Percentiles rank a stretch among this genome's conserved stretches.
These are phyloP conservation scores for Bos taurus DNA, from an alignment of 2,113 vertebrate species.

Conservation along the genomic window DNA sequence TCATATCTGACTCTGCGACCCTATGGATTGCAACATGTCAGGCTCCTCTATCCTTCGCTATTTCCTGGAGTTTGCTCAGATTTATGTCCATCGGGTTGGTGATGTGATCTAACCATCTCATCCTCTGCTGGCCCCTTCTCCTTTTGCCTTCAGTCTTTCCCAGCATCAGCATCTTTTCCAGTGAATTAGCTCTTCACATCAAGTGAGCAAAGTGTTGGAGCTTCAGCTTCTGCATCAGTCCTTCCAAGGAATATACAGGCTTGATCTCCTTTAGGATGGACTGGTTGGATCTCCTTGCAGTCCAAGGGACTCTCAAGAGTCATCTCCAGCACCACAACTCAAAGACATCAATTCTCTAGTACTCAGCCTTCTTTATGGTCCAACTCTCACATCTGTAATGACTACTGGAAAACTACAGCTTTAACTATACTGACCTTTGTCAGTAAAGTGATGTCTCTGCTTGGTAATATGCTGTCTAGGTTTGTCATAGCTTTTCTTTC, in stretches of 20 bases:
- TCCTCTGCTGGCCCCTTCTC: background rate
- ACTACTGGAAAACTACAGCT: background rate
- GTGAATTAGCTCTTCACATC: background rate
- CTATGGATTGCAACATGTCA: background rate
- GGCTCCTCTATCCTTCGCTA: background rate
- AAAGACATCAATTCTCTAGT: background rate
- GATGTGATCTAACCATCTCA: background rate
- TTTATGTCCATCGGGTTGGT: background rate
- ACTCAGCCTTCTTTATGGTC: background rate
- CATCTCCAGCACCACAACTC: background rate
- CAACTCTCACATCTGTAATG: background rate
- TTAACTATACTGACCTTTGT: background rate
- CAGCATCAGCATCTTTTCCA: background rate
- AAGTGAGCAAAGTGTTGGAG: background rate
- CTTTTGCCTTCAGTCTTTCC: background rate
- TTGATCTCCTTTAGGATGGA: background rate
- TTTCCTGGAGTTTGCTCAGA: background rate
- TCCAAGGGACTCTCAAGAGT: background rate
- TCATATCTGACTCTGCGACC: fast-evolving
- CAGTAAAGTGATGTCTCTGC: background rate
- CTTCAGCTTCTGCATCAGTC: background rate
- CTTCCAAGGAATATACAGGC: background rate
- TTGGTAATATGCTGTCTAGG: background rate
- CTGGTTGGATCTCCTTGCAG: background rate
- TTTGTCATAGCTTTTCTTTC: background rate